Evolutionary conservation across 2,888 invertebrate genomes (phyloP), one percentile per base, ranked within the genome.

Genomic region (Melanotus villosus): DNA sequence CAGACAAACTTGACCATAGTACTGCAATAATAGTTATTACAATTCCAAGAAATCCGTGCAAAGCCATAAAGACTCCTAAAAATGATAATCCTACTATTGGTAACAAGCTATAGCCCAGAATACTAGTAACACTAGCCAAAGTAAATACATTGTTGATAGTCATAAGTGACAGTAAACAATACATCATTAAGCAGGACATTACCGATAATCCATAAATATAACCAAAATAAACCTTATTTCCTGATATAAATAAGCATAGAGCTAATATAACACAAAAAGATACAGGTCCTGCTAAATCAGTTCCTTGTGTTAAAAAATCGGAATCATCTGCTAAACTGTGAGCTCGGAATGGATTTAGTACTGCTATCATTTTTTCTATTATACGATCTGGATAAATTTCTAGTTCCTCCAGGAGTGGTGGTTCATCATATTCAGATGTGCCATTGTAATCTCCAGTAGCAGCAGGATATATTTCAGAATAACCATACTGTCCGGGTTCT

Each of bases 181-280:
- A 98, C 94, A 97, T 97, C 71, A 96, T 89, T 62, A 96, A 86
- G 77, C 97, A 97, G 32, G 97, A 96, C 76, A 96, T 90, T 50
- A 95, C 90, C 10, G 96, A 97, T 65, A 98, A 89, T 1, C 97
- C 97, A 85, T 98, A 98, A 69, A 98, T 95, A 86, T 96, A 97
- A 59, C 97, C 95, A 85, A 97, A 97, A 76, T 95, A 93, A 26
- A 94, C 91, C 84, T 93, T 93, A 59, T 93, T 93, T 0, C 92
- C 93, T 59, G 92, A 89, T 10, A 93, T 82, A 73, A 93, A 89
- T 18, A 93, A 82, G 77, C 90, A 90, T 4, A 89, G 86, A 7
- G 91, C 91, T 58, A 92, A 82, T 19, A 89, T 85, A 72, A 98
- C 85, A 83, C 96, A 97, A 85, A 97, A 97, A 19, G 93, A 93